A percentile compares a stretch with the other conserved stretches of the same genome.
phyloP scores from a whole-genome alignment of 2,888 invertebrate species.

The Philereme vetulata region DNA sequence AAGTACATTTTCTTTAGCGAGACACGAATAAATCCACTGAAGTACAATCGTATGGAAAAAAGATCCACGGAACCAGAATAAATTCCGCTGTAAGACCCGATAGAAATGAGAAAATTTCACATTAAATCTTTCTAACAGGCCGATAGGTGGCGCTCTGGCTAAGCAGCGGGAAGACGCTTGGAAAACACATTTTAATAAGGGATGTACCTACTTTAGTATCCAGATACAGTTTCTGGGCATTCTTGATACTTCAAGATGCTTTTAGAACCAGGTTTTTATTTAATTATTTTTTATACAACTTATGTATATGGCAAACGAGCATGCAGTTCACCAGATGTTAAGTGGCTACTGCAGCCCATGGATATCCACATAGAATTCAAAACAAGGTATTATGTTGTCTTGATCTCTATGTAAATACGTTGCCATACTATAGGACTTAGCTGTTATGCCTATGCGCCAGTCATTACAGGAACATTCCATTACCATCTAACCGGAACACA shows the following conservation, averaged over 20 bases:
- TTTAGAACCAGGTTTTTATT: no score
- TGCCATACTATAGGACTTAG: no score
- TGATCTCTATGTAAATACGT: no score
- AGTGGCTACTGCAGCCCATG: no score
- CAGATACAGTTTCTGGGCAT: constrained; percentile 31
- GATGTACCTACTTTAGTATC: constrained; percentile 47
- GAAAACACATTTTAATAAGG: constrained; percentile 77
- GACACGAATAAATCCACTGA: constrained; percentile 55
- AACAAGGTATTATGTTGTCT: no score
- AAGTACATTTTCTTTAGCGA: constrained; percentile 40
- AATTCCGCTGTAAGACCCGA: constrained; percentile 74
- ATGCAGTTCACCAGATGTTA: no score
- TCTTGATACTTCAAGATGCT: constrained; percentile 48
- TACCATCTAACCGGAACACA: no score
- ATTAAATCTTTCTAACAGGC: constrained; percentile 74
- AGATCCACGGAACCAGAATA: constrained; percentile 67
- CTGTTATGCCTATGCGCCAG: no score
- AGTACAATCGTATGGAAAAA: constrained; percentile 76
- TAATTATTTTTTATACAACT: no score
- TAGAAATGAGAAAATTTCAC: constrained; percentile 77
- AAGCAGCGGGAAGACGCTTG: constrained; percentile 60
- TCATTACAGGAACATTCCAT: no score
- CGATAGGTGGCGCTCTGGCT: constrained; percentile 72
- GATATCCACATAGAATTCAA: no score
- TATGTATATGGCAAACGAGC: no score